Evolutionary conservation across 1,140 invertebrate species (phyloP).

Genomic region (Lysiphlebus fabarum): DNA sequence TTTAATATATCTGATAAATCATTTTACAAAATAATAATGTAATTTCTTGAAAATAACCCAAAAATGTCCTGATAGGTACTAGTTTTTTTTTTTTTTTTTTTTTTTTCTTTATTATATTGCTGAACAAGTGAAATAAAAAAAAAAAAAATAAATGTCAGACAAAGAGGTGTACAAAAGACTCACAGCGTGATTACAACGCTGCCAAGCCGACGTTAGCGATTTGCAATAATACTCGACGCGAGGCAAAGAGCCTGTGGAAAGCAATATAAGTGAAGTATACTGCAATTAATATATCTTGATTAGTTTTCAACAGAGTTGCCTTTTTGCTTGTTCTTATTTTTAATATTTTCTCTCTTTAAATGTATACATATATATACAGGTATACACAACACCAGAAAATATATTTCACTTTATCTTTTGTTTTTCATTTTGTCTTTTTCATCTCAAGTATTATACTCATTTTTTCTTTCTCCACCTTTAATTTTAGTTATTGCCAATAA

Average conservation of each 20-base stretch:
- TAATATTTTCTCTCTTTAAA: neutral
- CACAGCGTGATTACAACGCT: neutral
- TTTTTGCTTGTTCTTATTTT: constrained; percentile 32
- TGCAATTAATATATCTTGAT: constrained; percentile 50
- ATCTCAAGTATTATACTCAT: constrained; percentile 18
- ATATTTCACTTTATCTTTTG: constrained; percentile 11
- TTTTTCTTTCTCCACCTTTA: constrained; percentile 23
- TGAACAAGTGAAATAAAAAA: no score
- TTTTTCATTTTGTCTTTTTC: constrained; percentile 16
- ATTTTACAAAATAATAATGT: no score
- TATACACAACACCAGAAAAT: no score
- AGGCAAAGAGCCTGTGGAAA: constrained; percentile 26
- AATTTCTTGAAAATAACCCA: no score
- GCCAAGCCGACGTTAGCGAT: constrained; percentile 30
- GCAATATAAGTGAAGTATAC: constrained; percentile 48
- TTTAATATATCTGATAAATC: no score
- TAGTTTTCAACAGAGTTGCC: constrained; percentile 45
- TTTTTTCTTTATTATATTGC: no score
- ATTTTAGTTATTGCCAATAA: constrained; percentile 46
- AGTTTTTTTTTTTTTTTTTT: no score
- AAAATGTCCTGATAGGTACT: no score
- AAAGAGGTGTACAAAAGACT: no score
- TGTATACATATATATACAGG: no score
- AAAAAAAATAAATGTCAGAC: no score
- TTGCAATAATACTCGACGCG: constrained; percentile 44